Evolutionary conservation across 2,888 invertebrate genomes (phyloP), one percentile per base, ranked within the genome.

Genomic region (Pseudococcus jackbeardsleyi): DNA sequence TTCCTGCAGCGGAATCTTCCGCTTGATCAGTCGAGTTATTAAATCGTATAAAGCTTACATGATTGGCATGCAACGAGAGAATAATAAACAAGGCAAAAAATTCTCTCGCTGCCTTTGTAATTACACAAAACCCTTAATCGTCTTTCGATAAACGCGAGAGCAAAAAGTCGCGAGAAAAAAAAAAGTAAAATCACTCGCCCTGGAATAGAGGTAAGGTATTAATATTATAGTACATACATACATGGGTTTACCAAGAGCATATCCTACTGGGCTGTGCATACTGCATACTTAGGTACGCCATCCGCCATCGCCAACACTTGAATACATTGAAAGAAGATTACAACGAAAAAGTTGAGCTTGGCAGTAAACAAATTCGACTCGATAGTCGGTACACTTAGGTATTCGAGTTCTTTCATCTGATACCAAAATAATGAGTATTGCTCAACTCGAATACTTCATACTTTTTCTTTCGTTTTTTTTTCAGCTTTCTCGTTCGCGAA

Each of bases 361-460:
- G 22, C 59, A 6, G 54, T 50, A 85, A 54, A 59, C 85, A 85
- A 85, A 85, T 85, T 85, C 59, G 59, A 59, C 85, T 85, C 12
- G 19, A 85, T 64, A 54, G 54, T 39, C 26, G 59, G 85, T 59
- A 85, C 85, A 85, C 85, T 85, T 33, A 33, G 26, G 26, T 85
- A 85, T 85, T 85, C 85, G 33, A 59, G 85, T 85, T 85, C 59
- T 59, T 85, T 85, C 85, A 85, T 85, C 85, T 85, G 85, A 85
- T 50, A 85, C 85, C 59, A 50, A 85, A 85, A 85, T 85, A 85
- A 85, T 85, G 85, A 85, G 85, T 85, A 85, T 54, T 59, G 46
- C 33, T 39, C 26, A 26, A 26, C 77, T 77, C 77, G 64, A 19
- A 64, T 82, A 82, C 22, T 19, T 54, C 50, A 33, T 54, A 54